Evolutionary conservation across 2,888 invertebrate genomes (phyloP).

Genomic region (Digitonthophagus gazella): DNA sequence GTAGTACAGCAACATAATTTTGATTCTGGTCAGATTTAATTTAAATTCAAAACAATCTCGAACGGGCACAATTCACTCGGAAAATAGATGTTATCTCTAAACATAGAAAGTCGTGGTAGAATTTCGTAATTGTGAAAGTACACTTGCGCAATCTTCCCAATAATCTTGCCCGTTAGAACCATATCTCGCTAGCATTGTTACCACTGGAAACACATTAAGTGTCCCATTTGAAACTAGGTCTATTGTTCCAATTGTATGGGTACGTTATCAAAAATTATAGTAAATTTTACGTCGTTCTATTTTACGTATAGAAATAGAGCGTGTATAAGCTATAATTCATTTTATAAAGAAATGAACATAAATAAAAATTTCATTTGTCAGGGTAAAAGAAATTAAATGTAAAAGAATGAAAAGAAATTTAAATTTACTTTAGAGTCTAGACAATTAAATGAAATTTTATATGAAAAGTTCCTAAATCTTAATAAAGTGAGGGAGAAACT

Average conservation of each 20-base stretch:
- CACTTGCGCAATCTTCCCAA: slow-evolving; percentile 18
- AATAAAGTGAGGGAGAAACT: no score
- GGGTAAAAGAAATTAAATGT: no score
- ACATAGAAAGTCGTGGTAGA: slow-evolving; percentile 12
- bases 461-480: not conserved
- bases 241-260: not conserved
- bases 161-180: slow-evolving; percentile 14
- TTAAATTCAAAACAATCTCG: not conserved
- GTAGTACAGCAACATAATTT: not conserved
- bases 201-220: not conserved
- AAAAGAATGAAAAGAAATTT: no score
- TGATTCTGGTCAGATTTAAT: not conserved
- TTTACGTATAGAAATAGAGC: not conserved
- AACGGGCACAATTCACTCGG: not conserved
- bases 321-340: not conserved
- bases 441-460: not conserved
- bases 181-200: slow-evolving; percentile 6
- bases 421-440: no score
- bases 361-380: not conserved
- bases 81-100: slow-evolving; percentile 6
- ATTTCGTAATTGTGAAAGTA: slow-evolving; percentile 20
- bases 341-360: not conserved
- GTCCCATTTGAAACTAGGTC: not conserved
- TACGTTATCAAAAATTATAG: not conserved
- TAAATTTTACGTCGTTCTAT: not conserved